Evolutionary conservation across 1,140 invertebrate species (phyloP), one percentile per base, ranked within the genome.

Genomic region (Orussus abietinus): DNA sequence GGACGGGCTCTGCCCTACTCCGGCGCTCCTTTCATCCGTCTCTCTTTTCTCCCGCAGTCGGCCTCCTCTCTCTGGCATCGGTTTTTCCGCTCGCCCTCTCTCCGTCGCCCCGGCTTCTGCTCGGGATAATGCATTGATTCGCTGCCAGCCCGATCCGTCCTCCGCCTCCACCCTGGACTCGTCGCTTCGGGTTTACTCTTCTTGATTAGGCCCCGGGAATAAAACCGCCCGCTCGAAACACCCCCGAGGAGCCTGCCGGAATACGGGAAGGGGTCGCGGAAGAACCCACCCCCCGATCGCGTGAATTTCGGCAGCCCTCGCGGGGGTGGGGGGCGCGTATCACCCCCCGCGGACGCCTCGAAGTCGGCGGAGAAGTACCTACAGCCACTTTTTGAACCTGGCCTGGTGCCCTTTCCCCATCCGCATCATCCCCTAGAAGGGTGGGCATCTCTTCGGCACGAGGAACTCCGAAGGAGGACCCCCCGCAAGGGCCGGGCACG

Each of bases 121-220:
- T 65, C 60, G 38, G 51, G 51, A 51, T 64, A 62, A 62, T 64
- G 53, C 60, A 55, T 66, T 55, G 62, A 64, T 69, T 69, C 59
- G 57, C 62, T 61, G 55, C 51, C 49, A 49, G 49, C 55, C 46
- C 59, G 51, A 59, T 55, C 59, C 42, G 51, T 57, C 51, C 50
- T 50, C 45, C 47, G 13, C 49, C 34, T n/a, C 38, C 44, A 42
- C 37, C 41, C 51, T 26, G 19, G 30, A 25, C 49, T 62, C 62
- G 53, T 63, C 57, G 57, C 60, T 67, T 56, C 38, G 51, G 55
- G 67, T 70, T 69, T 73, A 71, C 68, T 68, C 57, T 73, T 69
- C 65, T 66, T 72, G 70, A 73, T 72, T 73, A 73, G 69, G 66
- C 65, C 62, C 64, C 47, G 56, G 53, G 55, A 49, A 52, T 55